Percentiles rank a stretch among this genome's conserved stretches.
Conservation (phyloP, 2,888 invertebrate genomes). For the Acronicta alni region DNA sequence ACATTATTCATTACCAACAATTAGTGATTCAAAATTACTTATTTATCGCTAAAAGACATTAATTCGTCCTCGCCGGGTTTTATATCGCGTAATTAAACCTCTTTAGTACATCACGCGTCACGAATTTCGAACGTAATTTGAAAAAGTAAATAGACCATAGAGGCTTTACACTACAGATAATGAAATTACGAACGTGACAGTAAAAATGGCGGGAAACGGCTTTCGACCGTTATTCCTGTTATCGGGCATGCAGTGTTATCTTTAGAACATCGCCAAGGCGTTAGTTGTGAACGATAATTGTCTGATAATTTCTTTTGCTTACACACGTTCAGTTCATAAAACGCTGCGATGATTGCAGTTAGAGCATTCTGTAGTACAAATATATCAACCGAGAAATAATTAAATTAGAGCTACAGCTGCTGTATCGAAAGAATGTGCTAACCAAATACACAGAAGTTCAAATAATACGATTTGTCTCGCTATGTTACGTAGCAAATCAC, state of each 20-base stretch:
- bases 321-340: constrained; percentile 57
- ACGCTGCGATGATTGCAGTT: constrained; percentile 39
- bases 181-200: constrained; percentile 66
- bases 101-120: constrained; percentile 66
- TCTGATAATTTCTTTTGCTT: constrained; percentile 66
- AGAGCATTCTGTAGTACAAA: constrained; percentile 25
- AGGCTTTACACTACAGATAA: constrained; percentile 71
- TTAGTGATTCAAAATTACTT: constrained; percentile 62
- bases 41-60: constrained; percentile 59
- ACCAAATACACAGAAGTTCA: constrained; percentile 23
- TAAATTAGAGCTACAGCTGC: constrained; percentile 21
- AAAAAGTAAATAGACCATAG: constrained; percentile 76
- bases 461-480: constrained; percentile 35
- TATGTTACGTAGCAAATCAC: constrained; percentile 34
- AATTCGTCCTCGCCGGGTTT: constrained; percentile 52
- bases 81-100: constrained; percentile 59
- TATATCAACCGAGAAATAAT: constrained; percentile 34
- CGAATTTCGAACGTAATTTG: constrained; percentile 71
- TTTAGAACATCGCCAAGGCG: constrained; percentile 72
- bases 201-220: constrained; percentile 76
- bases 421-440: constrained; percentile 33
- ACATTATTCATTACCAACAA: constrained; percentile 57
- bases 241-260: constrained; percentile 76
- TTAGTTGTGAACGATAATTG: constrained; percentile 66
- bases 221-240: constrained; percentile 76